phyloP scores from a whole-genome alignment of 1,140 invertebrate genomes.

The Neoseiulus cucumeris region DNA sequence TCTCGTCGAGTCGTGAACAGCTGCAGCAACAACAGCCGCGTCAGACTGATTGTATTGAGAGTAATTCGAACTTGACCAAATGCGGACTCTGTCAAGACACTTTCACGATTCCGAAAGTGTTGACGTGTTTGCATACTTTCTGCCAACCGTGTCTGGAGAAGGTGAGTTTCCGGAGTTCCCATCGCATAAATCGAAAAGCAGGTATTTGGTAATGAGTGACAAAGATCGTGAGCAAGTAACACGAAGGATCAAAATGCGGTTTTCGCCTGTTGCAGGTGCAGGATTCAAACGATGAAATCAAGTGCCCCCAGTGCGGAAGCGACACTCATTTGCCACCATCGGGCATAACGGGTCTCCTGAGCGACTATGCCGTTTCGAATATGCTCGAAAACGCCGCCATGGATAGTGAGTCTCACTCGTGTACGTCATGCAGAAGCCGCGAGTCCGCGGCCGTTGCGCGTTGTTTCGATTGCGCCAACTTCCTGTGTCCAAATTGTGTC shows the following conservation, averaged over 20 bases:
- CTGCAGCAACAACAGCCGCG: neutral
- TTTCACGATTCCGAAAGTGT: conserved; percentile 43
- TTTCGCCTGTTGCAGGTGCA: no score
- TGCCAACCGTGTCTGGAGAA: conserved; percentile 57
- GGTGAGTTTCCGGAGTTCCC: conserved; percentile 9
- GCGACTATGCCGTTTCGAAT: conserved; percentile 43
- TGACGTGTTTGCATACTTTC: conserved; percentile 61
- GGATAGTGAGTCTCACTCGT: conserved; percentile 27
- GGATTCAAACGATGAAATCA: conserved; percentile 41
- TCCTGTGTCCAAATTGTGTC: conserved; percentile 44
- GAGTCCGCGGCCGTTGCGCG: conserved; percentile 60
- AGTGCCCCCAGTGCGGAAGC: conserved; percentile 55
- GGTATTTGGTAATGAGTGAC: no score
- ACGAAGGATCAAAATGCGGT: no score
- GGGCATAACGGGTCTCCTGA: conserved; percentile 39
- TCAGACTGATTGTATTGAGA: no score
- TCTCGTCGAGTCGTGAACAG: neutral
- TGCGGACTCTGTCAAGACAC: conserved; percentile 62
- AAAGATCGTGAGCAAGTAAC: no score
- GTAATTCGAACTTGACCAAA: conserved; percentile 29
- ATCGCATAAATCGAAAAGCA: no score
- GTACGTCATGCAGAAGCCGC: conserved; percentile 66
- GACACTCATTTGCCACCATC: conserved; percentile 37
- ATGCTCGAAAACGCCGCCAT: conserved; percentile 26
- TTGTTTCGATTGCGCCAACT: conserved; percentile 83